A percentile compares a stretch with the other conserved stretches of the same genome.
phyloP scores from a whole-genome alignment of 2,113 vertebrate genomes.

The Axis porcinus region DNA sequence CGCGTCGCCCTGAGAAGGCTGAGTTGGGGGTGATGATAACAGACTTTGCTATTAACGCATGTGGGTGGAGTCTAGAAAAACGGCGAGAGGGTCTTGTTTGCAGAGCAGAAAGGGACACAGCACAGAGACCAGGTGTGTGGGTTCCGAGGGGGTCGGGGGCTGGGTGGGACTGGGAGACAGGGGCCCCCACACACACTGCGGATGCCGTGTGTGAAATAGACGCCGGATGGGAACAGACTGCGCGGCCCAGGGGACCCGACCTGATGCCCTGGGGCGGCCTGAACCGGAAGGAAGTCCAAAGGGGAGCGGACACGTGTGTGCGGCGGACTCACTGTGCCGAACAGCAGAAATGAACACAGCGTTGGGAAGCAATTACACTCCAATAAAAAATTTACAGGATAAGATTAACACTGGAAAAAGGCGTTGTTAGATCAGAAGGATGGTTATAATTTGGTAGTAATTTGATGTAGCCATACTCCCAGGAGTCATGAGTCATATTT shows the following conservation, averaged over 20 bases:
- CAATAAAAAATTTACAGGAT: not conserved
- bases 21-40: not conserved
- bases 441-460: not conserved
- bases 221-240: rapidly evolving
- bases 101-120: not conserved
- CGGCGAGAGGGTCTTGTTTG: not conserved
- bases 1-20: not conserved
- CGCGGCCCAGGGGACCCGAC: rapidly evolving
- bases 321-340: rapidly evolving
- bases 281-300: not conserved
- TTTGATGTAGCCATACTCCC: not conserved
- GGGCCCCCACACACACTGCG: rapidly evolving
- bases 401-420: not conserved
- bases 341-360: not conserved
- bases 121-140: not conserved
- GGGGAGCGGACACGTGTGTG: not conserved
- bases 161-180: not conserved
- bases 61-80: not conserved
- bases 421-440: not conserved
- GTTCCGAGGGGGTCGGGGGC: rapidly evolving
- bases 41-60: not conserved
- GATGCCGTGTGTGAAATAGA: rapidly evolving
- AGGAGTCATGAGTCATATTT: not conserved
- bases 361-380: not conserved
- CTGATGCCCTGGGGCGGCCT: rapidly evolving